A percentile compares a stretch with the other conserved stretches of the same genome.
phyloP scores from a whole-genome alignment of 2,113 vertebrate genomes.

The Zootoca vivipara region DNA sequence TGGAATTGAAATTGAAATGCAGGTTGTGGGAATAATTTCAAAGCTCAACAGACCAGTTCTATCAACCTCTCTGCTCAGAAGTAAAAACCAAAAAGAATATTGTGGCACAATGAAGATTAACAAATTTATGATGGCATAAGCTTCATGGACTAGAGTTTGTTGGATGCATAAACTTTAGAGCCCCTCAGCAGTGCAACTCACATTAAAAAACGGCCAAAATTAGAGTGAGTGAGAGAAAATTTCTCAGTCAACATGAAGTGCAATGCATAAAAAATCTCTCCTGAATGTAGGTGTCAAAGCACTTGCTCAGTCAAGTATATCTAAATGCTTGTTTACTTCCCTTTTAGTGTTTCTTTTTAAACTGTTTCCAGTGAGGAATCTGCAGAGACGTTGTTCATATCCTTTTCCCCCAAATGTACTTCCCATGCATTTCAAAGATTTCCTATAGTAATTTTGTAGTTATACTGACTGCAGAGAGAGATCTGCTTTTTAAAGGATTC shows the following conservation, averaged over 20 bases:
- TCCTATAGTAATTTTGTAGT: conserved; percentile 3
- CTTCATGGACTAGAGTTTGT: no score
- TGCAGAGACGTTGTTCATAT: not conserved
- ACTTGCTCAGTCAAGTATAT: conserved; percentile 20
- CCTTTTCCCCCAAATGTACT: not conserved
- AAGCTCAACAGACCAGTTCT: no score
- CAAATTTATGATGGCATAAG: no score
- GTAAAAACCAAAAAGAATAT: no score
- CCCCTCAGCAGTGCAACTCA: not conserved
- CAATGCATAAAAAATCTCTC: conserved; percentile 4
- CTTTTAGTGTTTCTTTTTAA: conserved; percentile 14
- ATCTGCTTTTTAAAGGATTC: not conserved
- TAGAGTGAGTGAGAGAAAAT: not conserved
- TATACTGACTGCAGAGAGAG: not conserved
- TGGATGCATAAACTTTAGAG: no score
- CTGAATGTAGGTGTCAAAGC: not conserved
- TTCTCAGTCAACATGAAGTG: not conserved
- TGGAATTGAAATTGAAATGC: no score
- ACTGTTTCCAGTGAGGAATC: conserved; percentile 15
- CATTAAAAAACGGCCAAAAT: no score
- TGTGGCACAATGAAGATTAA: no score
- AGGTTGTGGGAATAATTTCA: no score
- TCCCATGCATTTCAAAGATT: not conserved
- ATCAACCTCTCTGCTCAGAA: no score
- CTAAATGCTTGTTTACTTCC: conserved; percentile 29